Conservation (phyloP, 2,113 vertebrate species). For the Cardinalis cardinalis region DNA sequence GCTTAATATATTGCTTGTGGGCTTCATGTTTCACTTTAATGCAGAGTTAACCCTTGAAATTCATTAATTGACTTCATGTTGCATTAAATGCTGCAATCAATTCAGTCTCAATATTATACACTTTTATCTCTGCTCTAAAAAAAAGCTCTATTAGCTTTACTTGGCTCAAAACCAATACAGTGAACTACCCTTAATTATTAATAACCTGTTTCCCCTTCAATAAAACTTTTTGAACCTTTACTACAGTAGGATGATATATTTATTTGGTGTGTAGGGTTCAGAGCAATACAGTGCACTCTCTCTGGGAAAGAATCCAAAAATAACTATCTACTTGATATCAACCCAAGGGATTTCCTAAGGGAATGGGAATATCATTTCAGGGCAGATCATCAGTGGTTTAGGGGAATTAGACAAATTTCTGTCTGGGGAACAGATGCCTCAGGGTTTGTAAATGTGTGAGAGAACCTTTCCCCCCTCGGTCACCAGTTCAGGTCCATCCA, state of each 20-base stretch:
- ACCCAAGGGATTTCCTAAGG: constrained; percentile 53
- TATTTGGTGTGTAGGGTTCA: constrained; percentile 33
- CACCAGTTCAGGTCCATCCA: constrained; percentile 37
- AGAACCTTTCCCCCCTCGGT: constrained; percentile 42
- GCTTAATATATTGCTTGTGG: not conserved
- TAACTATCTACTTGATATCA: constrained; percentile 53
- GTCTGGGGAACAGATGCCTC: constrained; percentile 56
- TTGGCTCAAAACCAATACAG: constrained; percentile 48
- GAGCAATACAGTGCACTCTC: constrained; percentile 34
- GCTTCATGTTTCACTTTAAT: not conserved
- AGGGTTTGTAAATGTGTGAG: constrained; percentile 26
- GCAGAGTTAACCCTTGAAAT: constrained; percentile 27
- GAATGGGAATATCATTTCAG: constrained; percentile 34
- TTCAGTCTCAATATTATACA: not conserved
- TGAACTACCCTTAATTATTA: constrained; percentile 50
- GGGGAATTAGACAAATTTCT: constrained; percentile 41
- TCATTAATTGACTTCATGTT: constrained; percentile 20
- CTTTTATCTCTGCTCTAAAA: constrained; percentile 9
- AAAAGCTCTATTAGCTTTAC: constrained; percentile 15
- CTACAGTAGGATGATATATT: constrained; percentile 1
- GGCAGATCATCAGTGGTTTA: constrained; percentile 40
- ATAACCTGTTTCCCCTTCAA: constrained; percentile 40
- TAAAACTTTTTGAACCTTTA: constrained; percentile 38
- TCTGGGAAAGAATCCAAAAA: constrained; percentile 58
- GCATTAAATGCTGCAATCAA: constrained; percentile 18